Conservation (phyloP, 1,140 invertebrate species). For the Cotesia typhae region DNA sequence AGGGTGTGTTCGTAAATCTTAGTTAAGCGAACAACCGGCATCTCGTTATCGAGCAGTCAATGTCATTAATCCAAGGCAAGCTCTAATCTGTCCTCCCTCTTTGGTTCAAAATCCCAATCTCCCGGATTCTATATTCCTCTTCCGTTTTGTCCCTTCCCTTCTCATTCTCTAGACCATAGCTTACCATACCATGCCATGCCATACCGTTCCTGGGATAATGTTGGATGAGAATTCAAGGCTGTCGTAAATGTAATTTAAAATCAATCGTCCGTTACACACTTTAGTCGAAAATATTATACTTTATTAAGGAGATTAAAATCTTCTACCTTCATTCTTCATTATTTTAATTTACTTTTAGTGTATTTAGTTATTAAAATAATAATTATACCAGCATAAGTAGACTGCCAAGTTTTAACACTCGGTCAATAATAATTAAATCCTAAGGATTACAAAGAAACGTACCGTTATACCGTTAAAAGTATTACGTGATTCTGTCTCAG, state of each 20-base stretch:
- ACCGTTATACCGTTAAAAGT: no score
- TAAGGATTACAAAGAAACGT: no score
- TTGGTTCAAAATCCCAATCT: constrained; percentile 4
- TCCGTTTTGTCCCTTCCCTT: constrained; percentile 6
- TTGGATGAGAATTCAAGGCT: constrained; percentile 12
- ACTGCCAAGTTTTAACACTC: no score
- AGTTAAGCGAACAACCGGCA: constrained; percentile 22
- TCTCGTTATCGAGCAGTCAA: constrained; percentile 29
- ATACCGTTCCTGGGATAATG: no score
- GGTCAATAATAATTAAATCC: no score
- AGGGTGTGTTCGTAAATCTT: constrained; percentile 11
- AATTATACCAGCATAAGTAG: no score
- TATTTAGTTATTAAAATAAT: no score
- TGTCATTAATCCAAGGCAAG: constrained; percentile 28
- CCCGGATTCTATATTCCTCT: neutral
- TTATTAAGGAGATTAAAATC: constrained; percentile 24
- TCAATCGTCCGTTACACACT: constrained; percentile 25
- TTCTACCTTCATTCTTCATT: constrained; percentile 5
- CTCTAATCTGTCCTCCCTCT: constrained; percentile 29
- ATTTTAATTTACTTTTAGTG: neutral
- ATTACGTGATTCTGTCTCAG: no score
- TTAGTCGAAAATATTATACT: neutral
- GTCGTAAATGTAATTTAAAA: constrained; percentile 27
- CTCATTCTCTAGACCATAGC: no score
- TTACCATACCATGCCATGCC: no score